Percentiles rank a stretch among this genome's conserved stretches.
Evolutionary conservation across 2,888 invertebrate species (phyloP).

Genomic region (Limnephilus auricula): DNA sequence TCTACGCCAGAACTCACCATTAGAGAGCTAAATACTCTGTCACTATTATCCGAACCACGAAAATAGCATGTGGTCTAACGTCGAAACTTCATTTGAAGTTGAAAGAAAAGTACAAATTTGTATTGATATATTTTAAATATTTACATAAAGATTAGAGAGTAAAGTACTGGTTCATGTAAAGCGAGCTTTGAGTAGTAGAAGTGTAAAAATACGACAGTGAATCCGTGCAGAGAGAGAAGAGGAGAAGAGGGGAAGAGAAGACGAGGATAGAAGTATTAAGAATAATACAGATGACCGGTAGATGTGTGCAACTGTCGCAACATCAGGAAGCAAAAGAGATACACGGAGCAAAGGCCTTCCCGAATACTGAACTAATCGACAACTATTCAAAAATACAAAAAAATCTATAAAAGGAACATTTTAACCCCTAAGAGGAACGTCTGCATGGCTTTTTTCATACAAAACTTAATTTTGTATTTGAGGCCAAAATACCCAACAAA

Average conservation of each 20-base stretch:
- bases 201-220: not conserved
- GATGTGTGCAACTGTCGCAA: not conserved
- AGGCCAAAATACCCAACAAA: no score
- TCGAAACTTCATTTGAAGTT: not conserved
- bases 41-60: not conserved
- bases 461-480: no score
- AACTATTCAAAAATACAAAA: not conserved
- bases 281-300: not conserved
- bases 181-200: not conserved
- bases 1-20: no score
- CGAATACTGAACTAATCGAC: not conserved
- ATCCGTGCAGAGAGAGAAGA: not conserved
- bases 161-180: not conserved
- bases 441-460: no score
- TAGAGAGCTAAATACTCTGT: no score
- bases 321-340: not conserved
- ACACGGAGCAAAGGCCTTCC: not conserved
- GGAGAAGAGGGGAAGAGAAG: not conserved
- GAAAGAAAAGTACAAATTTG: not conserved
- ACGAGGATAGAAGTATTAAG: not conserved
- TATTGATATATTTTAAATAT: not conserved
- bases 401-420: no score
- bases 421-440: no score
- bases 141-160: not conserved
- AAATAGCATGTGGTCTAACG: not conserved